Percentiles rank a stretch among this genome's conserved stretches.
Conservation (phyloP, 2,888 invertebrate genomes). For the Noctuana brunneofusca region DNA sequence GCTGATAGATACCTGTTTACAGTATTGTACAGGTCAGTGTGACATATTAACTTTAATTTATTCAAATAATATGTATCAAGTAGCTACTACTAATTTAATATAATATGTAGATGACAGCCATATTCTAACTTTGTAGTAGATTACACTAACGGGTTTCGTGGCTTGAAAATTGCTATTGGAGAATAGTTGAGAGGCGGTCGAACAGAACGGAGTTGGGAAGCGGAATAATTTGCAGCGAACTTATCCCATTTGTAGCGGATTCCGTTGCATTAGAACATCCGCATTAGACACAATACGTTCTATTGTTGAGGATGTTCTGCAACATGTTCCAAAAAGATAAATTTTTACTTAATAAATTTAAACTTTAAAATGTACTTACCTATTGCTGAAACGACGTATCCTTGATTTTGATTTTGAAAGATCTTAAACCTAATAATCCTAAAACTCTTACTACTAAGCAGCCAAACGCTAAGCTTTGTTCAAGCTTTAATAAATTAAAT, state of each 20-base stretch:
- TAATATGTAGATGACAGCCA: neutral
- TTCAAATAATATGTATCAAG: too few relatives aligned
- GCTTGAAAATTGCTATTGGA: slow-evolving; percentile 29
- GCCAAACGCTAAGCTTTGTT: neutral
- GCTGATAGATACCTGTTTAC: too few relatives aligned
- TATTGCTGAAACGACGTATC: too few relatives aligned
- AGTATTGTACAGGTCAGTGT: too few relatives aligned
- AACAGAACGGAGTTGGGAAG: slow-evolving; percentile 20
- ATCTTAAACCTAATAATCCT: too few relatives aligned
- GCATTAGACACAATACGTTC: slow-evolving; percentile 1
- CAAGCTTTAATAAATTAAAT: neutral
- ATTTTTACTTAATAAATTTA: too few relatives aligned
- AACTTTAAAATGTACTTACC: too few relatives aligned
- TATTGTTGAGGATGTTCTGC: neutral
- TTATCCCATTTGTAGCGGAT: slow-evolving; percentile 35
- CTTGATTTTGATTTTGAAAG: too few relatives aligned
- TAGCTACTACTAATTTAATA: too few relatives aligned
- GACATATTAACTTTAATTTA: too few relatives aligned
- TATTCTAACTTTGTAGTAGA: neutral
- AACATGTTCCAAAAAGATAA: neutral
- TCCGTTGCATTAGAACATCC: slow-evolving; percentile 29
- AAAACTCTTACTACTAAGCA: neutral
- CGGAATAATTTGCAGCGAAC: slow-evolving; percentile 33
- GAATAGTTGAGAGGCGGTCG: slow-evolving; percentile 25
- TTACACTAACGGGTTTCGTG: neutral